Conservation (phyloP, 2,113 vertebrate genomes). For the Thoracochromis brauschi region DNA sequence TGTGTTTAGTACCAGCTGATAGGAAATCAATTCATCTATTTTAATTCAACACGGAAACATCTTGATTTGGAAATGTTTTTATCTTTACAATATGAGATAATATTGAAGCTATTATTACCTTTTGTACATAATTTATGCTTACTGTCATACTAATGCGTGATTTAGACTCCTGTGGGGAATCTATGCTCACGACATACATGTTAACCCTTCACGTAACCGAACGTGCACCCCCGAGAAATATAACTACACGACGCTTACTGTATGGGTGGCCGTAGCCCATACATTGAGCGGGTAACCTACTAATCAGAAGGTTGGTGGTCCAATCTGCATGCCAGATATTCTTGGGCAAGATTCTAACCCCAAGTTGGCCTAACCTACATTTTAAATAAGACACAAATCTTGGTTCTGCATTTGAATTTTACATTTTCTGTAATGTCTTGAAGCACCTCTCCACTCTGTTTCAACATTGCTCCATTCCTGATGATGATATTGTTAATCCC, state of each 20-base stretch:
- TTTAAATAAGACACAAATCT: background rate
- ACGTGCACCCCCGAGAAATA: accelerated
- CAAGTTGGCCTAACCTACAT: background rate
- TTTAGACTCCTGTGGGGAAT: background rate
- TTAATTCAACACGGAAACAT: background rate
- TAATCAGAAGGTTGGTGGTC: background rate
- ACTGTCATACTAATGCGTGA: accelerated
- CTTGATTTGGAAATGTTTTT: background rate
- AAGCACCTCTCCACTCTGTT: background rate
- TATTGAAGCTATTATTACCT: background rate
- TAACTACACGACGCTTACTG: background rate
- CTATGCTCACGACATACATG: background rate
- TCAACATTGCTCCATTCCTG: background rate
- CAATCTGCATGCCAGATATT: background rate
- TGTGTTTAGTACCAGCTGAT: background rate
- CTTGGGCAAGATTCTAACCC: background rate
- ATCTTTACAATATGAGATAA: background rate
- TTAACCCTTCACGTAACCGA: background rate
- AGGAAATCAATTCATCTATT: background rate
- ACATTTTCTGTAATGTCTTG: background rate
- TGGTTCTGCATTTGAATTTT: background rate
- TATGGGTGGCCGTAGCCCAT: accelerated
- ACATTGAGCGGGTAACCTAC: background rate
- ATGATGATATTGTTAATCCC: background rate
- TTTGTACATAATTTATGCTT: background rate